phyloP scores from a whole-genome alignment of 1,140 invertebrate species.

The Latrodectus geometricus region DNA sequence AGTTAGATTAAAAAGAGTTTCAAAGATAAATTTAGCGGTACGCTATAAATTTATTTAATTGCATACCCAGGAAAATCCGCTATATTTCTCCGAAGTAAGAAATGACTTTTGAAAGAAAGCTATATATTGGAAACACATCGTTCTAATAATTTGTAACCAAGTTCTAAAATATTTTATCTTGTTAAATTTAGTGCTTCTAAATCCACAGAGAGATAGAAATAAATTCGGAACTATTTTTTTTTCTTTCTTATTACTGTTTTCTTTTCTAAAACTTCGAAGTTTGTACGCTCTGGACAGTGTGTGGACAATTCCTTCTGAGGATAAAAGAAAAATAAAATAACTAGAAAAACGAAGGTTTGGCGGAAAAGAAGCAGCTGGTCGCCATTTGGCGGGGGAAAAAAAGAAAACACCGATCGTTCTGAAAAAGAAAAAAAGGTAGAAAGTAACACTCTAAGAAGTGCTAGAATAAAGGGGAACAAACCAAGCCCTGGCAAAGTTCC shows the following conservation, averaged over 20 bases:
- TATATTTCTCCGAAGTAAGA: too few species aligned
- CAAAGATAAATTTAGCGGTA: too few species aligned
- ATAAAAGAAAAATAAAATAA: constrained; percentile 12
- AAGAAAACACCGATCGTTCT: constrained; percentile 12
- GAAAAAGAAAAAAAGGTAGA: not conserved
- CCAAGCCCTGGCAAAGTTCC: constrained; percentile 42
- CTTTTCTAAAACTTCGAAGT: constrained; percentile 17
- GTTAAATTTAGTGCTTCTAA: constrained; percentile 31
- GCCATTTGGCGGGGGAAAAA: constrained; percentile 24
- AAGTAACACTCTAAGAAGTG: constrained; percentile 2
- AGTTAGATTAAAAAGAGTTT: too few species aligned
- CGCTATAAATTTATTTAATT: too few species aligned
- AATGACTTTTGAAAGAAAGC: too few species aligned
- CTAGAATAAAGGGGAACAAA: not conserved
- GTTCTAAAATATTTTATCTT: constrained; percentile 28
- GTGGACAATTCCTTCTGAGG: constrained; percentile 24
- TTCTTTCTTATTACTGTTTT: not conserved
- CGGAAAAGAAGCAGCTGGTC: constrained; percentile 49
- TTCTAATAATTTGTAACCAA: constrained; percentile 18
- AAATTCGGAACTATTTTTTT: constrained; percentile 21
- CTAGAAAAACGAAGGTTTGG: constrained; percentile 14
- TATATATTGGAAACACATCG: not conserved
- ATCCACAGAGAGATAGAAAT: constrained; percentile 21
- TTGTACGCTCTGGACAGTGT: constrained; percentile 26
- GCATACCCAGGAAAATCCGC: too few species aligned